Evolutionary conservation across 2,797 vertebrate species (phyloP), one percentile per base, ranked within the genome.

Genomic region (Manis javanica): DNA sequence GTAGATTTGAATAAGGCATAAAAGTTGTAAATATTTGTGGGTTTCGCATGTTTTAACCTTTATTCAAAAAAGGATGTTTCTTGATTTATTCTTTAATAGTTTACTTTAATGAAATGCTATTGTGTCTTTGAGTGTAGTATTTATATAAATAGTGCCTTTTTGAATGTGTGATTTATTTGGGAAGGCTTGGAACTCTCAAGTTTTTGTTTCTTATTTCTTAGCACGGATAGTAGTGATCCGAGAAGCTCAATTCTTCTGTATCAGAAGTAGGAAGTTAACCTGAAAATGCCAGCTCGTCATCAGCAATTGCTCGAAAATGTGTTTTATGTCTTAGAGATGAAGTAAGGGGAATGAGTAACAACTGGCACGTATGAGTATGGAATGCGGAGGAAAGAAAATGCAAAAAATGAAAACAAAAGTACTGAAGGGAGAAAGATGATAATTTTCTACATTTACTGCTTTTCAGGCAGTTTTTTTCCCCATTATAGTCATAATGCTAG

Each of bases 171-270:
- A 77, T 94, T 79, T 79, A 86, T 85, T n/a, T 88, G 39, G 37
- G 74, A 92, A 96, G 46, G n/a, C 42, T 59, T 88, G n/a, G 19
- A 85, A 91, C 94, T 90, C 57, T 96, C 51, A 81, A 86, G 89
- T 93, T 87, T 29, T 13, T 87, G 11, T 94, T 87, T 87, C 63
- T 87, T 71, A 66, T 85, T 85, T 31, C 24, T 74, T 75, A 72
- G 34, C 39, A 63, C 1, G 5, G 12, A 24, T 26, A 77, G 61
- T 72, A 59, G 31, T 85, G n/a, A 88, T 66, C 51, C 49, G 83
- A 74, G 66, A 97, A 93, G 51, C 89, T 94, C 46, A 55, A 24
- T 89, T 96, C 90, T 96, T 82, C 85, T 92, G 49, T 64, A 66
- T 95, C 81, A 84, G 59, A 93, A 93, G 34, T 92, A 90, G 26